Percentiles rank a stretch among this genome's conserved stretches.
Evolutionary conservation across 2,888 invertebrate genomes (phyloP).

Genomic region (Ectemnius lituratus): DNA sequence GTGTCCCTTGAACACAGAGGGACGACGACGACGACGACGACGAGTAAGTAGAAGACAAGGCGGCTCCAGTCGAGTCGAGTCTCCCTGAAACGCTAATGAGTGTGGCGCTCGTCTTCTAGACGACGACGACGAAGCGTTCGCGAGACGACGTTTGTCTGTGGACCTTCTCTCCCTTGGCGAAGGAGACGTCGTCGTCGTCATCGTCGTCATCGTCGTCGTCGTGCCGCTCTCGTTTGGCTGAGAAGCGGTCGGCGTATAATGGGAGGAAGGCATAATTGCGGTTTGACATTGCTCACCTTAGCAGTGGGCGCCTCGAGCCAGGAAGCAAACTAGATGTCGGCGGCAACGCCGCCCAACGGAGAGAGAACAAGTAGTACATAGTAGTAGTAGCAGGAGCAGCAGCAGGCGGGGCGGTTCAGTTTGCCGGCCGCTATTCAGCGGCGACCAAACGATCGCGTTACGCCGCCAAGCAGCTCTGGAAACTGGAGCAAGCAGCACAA

Average conservation of each 20-base stretch:
- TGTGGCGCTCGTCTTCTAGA: constrained; percentile 3
- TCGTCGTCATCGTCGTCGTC: too few species aligned
- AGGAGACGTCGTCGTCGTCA: too few species aligned
- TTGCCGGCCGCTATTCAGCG: constrained; percentile 32
- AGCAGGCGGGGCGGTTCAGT: constrained; percentile 1
- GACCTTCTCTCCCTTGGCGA: too few species aligned
- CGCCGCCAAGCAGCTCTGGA: constrained; percentile 24
- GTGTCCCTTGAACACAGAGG: too few species aligned
- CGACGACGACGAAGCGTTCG: constrained; percentile 5
- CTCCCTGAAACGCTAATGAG: constrained; percentile 2
- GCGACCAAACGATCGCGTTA: constrained; percentile 46
- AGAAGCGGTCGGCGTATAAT: not conserved
- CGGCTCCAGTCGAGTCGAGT: too few species aligned
- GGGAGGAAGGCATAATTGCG: constrained; percentile 26
- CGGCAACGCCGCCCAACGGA: constrained; percentile 1
- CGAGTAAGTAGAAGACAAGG: too few species aligned
- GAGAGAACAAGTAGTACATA: too few species aligned
- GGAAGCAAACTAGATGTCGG: too few species aligned
- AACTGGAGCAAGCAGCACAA: constrained; percentile 41
- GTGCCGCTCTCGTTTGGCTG: constrained; percentile 4
- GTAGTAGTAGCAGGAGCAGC: not conserved
- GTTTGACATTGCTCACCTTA: constrained; percentile 26
- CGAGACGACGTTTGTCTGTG: constrained; percentile 2
- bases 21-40: too few species aligned
- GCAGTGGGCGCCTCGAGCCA: too few species aligned